phyloP scores from a whole-genome alignment of 1,140 invertebrate genomes.

The Apocrypta bakeri region DNA sequence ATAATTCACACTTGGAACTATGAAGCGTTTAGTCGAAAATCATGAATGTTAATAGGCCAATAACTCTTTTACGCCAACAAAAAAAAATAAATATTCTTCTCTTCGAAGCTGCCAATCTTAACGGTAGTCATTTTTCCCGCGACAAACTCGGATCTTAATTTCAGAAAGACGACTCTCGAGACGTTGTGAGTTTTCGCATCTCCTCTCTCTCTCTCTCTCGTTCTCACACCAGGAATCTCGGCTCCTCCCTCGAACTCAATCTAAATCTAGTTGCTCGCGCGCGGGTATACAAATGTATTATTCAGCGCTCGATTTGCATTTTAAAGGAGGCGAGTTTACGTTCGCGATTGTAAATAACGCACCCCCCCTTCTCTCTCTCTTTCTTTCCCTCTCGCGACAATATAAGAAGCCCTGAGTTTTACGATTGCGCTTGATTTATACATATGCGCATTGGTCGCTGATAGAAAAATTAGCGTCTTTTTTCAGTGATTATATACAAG shows the following conservation, averaged over 20 bases:
- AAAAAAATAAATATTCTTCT: too few species aligned
- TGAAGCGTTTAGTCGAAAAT: too few species aligned
- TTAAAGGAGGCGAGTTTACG: constrained; percentile 52
- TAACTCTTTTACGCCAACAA: too few species aligned
- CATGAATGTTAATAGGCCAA: too few species aligned
- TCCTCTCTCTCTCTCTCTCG: too few species aligned
- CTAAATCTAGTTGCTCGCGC: constrained; percentile 49
- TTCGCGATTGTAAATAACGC: constrained; percentile 46
- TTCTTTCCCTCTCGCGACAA: too few species aligned
- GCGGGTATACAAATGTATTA: constrained; percentile 51
- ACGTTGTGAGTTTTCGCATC: constrained; percentile 45
- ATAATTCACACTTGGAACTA: too few species aligned
- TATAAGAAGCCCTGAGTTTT: constrained; percentile 20
- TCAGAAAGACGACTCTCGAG: constrained; percentile 26
- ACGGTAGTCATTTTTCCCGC: constrained; percentile 5
- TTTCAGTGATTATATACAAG: neutral
- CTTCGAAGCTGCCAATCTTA: neutral
- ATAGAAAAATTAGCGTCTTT: constrained; percentile 38
- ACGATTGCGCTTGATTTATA: constrained; percentile 44
- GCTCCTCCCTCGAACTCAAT: constrained; percentile 43
- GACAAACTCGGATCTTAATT: constrained; percentile 31
- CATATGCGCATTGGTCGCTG: neutral
- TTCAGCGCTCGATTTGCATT: constrained; percentile 53
- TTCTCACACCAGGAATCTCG: constrained; percentile 10
- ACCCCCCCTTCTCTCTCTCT: neutral